These are phyloP conservation scores for Rallus limicola DNA, from an alignment of 2,113 vertebrate species.

Conservation along the genomic window DNA sequence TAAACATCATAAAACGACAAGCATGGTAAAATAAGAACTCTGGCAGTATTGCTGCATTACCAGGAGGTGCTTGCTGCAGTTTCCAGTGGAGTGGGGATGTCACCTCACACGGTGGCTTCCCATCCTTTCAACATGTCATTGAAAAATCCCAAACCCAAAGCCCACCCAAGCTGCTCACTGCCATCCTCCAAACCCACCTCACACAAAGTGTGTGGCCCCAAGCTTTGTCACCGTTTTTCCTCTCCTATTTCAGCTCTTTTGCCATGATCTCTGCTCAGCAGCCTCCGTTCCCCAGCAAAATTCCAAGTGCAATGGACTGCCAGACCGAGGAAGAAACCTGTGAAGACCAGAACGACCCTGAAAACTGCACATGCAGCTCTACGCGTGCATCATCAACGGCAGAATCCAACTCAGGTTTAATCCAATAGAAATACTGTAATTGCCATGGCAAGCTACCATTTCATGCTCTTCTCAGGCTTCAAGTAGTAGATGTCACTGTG, in stretches of 20 bases:
- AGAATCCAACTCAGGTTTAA: slow-evolving; percentile 20
- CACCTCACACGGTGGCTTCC: not conserved
- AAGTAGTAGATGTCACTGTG: not conserved
- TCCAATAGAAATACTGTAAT: not conserved
- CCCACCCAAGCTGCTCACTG: not conserved
- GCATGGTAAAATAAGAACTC: not conserved
- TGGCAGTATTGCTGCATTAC: not conserved
- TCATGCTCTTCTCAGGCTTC: not conserved
- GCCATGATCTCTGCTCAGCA: slow-evolving; percentile 44
- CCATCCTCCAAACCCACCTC: not conserved
- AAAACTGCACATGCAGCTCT: not conserved
- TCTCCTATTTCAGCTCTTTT: slow-evolving; percentile 18
- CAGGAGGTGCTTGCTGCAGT: not conserved
- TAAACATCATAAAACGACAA: not conserved
- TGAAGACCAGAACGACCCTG: not conserved
- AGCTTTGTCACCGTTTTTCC: not conserved
- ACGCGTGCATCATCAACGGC: not conserved
- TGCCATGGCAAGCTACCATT: not conserved
- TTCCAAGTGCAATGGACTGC: not conserved
- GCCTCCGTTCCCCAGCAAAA: not conserved
- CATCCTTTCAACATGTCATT: not conserved
- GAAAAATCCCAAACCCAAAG: not conserved
- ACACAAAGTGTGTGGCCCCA: fast-evolving
- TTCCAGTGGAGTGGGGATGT: not conserved
- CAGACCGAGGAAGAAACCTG: not conserved